A percentile compares a stretch with the other conserved stretches of the same genome.
phyloP scores from a whole-genome alignment of 2,888 invertebrate genomes.

The Leptinotarsa rubiginosa region DNA sequence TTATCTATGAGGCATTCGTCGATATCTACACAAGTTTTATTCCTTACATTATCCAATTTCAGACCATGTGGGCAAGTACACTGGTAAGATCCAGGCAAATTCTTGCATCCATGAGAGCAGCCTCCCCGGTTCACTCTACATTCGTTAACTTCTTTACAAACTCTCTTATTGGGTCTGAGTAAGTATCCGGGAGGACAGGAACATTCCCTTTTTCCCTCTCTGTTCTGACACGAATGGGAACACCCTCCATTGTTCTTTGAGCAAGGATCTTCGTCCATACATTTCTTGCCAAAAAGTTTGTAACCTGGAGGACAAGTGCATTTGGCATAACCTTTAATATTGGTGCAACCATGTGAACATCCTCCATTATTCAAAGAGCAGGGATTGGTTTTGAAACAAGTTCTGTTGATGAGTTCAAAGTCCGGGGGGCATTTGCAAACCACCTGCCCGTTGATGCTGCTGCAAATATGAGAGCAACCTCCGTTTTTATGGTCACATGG shows the following conservation, averaged over 20 bases:
- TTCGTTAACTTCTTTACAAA: constrained; percentile 70
- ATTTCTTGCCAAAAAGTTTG: constrained; percentile 59
- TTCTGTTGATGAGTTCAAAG: constrained; percentile 57
- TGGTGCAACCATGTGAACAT: constrained; percentile 70
- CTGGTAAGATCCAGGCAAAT: constrained; percentile 67
- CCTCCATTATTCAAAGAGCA: constrained; percentile 64
- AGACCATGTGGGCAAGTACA: constrained; percentile 69
- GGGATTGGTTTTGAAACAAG: constrained; percentile 64
- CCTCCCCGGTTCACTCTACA: constrained; percentile 72
- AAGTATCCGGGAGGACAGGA: constrained; percentile 69
- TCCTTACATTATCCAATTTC: constrained; percentile 54
- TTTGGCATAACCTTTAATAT: constrained; percentile 67
- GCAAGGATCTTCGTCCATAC: constrained; percentile 66
- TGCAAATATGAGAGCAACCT: constrained; percentile 69
- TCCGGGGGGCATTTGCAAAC: constrained; percentile 67
- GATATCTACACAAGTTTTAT: constrained; percentile 62
- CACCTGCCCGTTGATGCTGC: constrained; percentile 67
- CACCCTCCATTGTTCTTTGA: constrained; percentile 65
- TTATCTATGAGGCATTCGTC: constrained; percentile 64
- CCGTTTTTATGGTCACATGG: constrained; percentile 62
- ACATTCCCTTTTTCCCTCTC: constrained; percentile 66
- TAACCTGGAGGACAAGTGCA: constrained; percentile 67
- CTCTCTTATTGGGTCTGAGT: constrained; percentile 63
- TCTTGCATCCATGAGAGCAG: constrained; percentile 74
- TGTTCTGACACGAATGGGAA: constrained; percentile 65